Conservation (phyloP, 2,797 vertebrate genomes). For the Esox lucius region DNA sequence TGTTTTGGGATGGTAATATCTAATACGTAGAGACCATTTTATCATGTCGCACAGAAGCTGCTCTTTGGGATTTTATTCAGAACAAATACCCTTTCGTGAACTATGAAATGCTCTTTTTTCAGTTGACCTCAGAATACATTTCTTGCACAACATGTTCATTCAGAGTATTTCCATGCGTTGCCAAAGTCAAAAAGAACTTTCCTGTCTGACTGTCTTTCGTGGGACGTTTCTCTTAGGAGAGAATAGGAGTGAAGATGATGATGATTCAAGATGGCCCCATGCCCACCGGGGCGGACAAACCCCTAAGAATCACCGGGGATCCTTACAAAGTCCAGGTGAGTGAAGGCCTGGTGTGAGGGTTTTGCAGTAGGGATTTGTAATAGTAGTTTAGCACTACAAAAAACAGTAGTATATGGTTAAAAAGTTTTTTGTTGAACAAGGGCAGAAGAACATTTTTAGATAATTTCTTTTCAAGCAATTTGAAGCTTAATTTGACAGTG, state of each 20-base stretch:
- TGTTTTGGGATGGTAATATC: background rate
- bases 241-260: constrained; percentile 97
- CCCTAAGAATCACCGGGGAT: constrained; percentile 95
- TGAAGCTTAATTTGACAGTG: too few relatives aligned
- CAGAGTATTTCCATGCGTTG: too few relatives aligned
- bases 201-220: background rate
- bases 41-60: background rate
- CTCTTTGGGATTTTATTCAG: background rate
- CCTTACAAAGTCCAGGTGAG: constrained; percentile 96
- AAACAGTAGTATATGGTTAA: too few relatives aligned
- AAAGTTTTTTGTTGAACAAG: too few relatives aligned
- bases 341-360: background rate
- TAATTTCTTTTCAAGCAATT: too few relatives aligned
- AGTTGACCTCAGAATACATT: background rate
- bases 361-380: too few relatives aligned
- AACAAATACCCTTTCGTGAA: background rate
- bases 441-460: too few relatives aligned
- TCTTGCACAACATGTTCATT: too few relatives aligned
- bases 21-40: background rate
- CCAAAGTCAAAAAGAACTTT: too few relatives aligned
- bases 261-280: constrained; percentile 97
- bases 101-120: background rate
- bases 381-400: too few relatives aligned
- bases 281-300: constrained; percentile 95
- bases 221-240: constrained; percentile 77